A percentile compares a stretch with the other conserved stretches of the same genome.
Conservation (phyloP, 37 sponge, comb jelly and placozoan species). For the Agelas oroides region DNA sequence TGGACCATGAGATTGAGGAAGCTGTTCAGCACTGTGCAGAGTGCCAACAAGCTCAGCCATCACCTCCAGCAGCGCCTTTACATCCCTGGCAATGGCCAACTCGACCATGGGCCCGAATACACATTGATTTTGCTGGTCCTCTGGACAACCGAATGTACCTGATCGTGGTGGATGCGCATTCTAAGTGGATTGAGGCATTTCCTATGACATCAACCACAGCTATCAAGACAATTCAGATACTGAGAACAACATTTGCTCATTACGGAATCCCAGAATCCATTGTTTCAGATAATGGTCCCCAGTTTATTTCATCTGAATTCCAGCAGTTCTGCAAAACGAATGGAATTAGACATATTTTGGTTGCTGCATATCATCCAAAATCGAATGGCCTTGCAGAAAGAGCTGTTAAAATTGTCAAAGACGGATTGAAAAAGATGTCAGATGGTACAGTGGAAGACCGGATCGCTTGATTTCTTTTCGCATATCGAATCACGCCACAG, state of each 20-base stretch:
- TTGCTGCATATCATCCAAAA: constrained; percentile 3
- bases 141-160: too few species aligned
- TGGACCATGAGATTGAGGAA: constrained; percentile 34
- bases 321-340: neutral
- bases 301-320: neutral
- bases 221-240: too few species aligned
- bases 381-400: constrained; percentile 9
- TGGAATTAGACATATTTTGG: neutral
- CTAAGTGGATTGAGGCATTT: too few species aligned
- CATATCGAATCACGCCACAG: neutral
- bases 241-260: too few species aligned
- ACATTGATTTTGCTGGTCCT: constrained; percentile 62
- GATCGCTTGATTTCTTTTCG: neutral
- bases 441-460: neutral
- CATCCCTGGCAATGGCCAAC: constrained; percentile 47
- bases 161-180: too few species aligned
- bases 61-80: constrained; percentile 27
- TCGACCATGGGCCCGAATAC: constrained; percentile 31
- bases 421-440: neutral
- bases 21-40: constrained; percentile 7
- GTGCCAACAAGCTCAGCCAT: constrained; percentile 8
- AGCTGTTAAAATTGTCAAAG: neutral
- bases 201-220: too few species aligned
- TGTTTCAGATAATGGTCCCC: constrained; percentile 1
- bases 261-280: neutral